phyloP scores from a whole-genome alignment of 1,140 invertebrate species.

The Eumeta japonica region DNA sequence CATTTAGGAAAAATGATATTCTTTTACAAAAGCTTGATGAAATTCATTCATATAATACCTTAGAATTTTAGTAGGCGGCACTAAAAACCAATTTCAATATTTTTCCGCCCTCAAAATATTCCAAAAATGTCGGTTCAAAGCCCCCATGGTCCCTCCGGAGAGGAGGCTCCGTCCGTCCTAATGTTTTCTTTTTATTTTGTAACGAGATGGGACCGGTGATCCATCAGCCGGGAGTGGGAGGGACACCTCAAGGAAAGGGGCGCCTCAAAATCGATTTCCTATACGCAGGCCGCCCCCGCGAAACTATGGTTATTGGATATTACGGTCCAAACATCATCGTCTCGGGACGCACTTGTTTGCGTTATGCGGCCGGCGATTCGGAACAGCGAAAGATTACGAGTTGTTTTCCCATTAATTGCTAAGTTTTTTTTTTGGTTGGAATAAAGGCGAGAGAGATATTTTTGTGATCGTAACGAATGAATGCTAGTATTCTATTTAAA shows the following conservation, averaged over 20 bases:
- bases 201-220: slow-evolving; percentile 32
- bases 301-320: slow-evolving; percentile 51
- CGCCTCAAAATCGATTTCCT: slow-evolving; percentile 38
- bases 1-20: too few species aligned
- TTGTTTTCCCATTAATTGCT: too few species aligned
- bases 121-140: too few species aligned
- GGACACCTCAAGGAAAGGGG: slow-evolving; percentile 12
- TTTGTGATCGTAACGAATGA: too few species aligned
- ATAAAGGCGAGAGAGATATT: too few species aligned
- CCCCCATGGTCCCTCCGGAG: not conserved
- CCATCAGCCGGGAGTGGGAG: slow-evolving; percentile 23
- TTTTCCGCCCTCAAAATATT: too few species aligned
- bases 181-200: slow-evolving; percentile 49
- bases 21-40: too few species aligned
- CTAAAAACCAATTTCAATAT: too few species aligned
- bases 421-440: too few species aligned
- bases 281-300: slow-evolving; percentile 29
- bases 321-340: slow-evolving; percentile 25
- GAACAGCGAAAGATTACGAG: slow-evolving; percentile 6
- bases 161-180: slow-evolving; percentile 20
- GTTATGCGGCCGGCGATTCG: slow-evolving; percentile 19
- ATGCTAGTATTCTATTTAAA: too few species aligned
- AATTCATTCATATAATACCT: too few species aligned
- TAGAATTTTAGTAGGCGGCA: too few species aligned
- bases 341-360: slow-evolving; percentile 24